A percentile compares a stretch with the other conserved stretches of the same genome.
Conservation (phyloP, 1,140 invertebrate species). For the Penaeus vannamei region DNA sequence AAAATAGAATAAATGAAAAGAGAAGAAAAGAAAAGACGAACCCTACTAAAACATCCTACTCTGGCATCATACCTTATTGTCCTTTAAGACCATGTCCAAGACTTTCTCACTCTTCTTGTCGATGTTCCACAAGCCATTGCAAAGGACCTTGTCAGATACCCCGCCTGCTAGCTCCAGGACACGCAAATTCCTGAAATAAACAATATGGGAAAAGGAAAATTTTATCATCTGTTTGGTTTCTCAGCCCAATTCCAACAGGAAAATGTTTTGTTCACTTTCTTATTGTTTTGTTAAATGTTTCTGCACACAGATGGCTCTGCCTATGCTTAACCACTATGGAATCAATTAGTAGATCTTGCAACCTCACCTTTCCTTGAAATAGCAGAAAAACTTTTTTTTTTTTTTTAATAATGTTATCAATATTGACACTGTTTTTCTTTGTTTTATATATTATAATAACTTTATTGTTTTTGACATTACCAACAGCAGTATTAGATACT, state of each 20-base stretch:
- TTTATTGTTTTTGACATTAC: too few relatives aligned
- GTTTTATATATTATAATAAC: too few relatives aligned
- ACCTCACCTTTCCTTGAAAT: too few relatives aligned
- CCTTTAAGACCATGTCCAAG: slow-evolving; percentile 36
- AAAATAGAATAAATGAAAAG: not conserved
- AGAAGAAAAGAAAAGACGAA: not conserved
- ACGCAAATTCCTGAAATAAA: slow-evolving; percentile 34
- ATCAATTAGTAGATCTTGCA: too few relatives aligned
- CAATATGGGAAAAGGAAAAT: not conserved
- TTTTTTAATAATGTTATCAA: too few relatives aligned
- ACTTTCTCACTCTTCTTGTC: slow-evolving; percentile 46
- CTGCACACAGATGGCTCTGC: too few relatives aligned
- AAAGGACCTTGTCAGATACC: slow-evolving; percentile 42
- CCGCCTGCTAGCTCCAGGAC: slow-evolving; percentile 39
- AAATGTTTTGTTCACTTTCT: too few relatives aligned
- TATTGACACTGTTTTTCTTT: too few relatives aligned
- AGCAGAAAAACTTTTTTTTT: too few relatives aligned
- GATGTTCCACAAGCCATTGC: slow-evolving; percentile 38
- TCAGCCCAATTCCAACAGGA: not conserved
- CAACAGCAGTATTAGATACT: too few relatives aligned
- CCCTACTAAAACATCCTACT: not conserved
- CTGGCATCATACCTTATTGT: not conserved
- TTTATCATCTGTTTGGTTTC: not conserved
- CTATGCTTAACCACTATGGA: too few relatives aligned
- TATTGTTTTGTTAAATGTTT: too few relatives aligned